Evolutionary conservation across 1,140 invertebrate genomes (phyloP).

Genomic region (Stratiolaelaps scimitus): DNA sequence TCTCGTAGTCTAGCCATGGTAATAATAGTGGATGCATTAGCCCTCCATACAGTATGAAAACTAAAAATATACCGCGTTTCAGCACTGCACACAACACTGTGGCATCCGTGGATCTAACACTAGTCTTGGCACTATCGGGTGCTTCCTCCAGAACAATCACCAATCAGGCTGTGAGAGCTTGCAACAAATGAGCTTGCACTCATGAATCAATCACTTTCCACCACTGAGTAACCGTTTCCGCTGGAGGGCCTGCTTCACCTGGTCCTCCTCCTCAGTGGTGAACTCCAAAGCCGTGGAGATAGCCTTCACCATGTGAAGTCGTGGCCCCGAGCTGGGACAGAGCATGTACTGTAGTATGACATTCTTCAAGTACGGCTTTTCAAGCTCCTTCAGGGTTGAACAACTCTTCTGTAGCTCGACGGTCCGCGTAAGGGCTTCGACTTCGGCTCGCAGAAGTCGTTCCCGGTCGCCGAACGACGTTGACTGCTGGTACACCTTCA

Average conservation of each 20-base stretch:
- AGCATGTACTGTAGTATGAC: slow-evolving; percentile 23
- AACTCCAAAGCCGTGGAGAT: slow-evolving; percentile 26
- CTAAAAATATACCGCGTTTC: too few relatives aligned
- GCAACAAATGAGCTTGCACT: not conserved
- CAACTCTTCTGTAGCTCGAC: slow-evolving; percentile 20
- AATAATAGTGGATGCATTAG: too few relatives aligned
- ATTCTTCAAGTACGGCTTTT: slow-evolving; percentile 22
- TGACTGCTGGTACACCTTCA: slow-evolving; percentile 13
- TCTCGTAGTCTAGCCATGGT: too few relatives aligned
- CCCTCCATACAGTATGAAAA: too few relatives aligned
- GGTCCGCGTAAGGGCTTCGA: slow-evolving; percentile 6
- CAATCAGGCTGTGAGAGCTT: too few relatives aligned
- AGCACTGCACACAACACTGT: too few relatives aligned
- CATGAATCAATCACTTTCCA: not conserved
- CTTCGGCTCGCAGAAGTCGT: not conserved
- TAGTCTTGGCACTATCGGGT: too few relatives aligned
- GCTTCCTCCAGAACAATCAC: too few relatives aligned
- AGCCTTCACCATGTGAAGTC: slow-evolving; percentile 13
- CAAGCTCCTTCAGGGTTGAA: slow-evolving; percentile 13
- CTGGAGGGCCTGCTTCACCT: slow-evolving; percentile 15
- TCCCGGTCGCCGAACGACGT: slow-evolving; percentile 6
- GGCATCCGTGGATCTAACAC: too few relatives aligned
- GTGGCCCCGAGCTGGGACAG: slow-evolving; percentile 16
- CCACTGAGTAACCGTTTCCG: not conserved
- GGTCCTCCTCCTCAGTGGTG: slow-evolving; percentile 14